Evolutionary conservation across 2,888 invertebrate genomes (phyloP).

Genomic region (Oscheius sp.): DNA sequence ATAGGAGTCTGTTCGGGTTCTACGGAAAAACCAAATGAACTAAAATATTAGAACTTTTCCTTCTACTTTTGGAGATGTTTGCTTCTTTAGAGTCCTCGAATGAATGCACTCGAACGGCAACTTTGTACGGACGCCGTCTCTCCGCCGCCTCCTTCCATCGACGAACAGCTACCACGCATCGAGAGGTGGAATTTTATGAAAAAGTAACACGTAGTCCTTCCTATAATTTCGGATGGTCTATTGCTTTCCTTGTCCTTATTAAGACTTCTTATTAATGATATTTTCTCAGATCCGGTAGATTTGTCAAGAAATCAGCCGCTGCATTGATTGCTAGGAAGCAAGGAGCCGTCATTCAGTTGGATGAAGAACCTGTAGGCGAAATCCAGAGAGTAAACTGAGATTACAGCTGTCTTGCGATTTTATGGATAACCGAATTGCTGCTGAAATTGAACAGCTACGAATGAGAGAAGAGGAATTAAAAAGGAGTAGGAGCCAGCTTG

Average conservation of each 20-base stretch:
- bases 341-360: constrained; percentile 31
- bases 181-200: constrained; percentile 28
- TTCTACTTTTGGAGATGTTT: neutral
- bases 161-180: constrained; percentile 12
- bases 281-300: constrained; percentile 38
- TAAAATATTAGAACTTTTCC: neutral
- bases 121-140: constrained; percentile 28
- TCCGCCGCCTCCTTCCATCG: constrained; percentile 10
- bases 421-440: constrained; percentile 56
- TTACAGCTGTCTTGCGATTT: constrained; percentile 46
- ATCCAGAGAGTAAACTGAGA: neutral
- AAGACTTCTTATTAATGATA: neutral
- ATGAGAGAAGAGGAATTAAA: constrained; percentile 74
- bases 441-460: constrained; percentile 73
- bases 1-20: constrained; percentile 19
- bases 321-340: constrained; percentile 57
- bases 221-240: neutral
- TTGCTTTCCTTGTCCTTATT: neutral
- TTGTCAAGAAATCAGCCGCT: constrained; percentile 60
- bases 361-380: constrained; percentile 6
- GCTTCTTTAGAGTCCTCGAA: constrained; percentile 16
- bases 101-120: constrained; percentile 28
- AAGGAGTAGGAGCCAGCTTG: constrained; percentile 62
- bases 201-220: constrained; percentile 20
- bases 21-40: neutral